These are phyloP conservation scores for Oryctes rhinoceros DNA, from an alignment of 1,140 invertebrate genomes.

Conservation along the genomic window DNA sequence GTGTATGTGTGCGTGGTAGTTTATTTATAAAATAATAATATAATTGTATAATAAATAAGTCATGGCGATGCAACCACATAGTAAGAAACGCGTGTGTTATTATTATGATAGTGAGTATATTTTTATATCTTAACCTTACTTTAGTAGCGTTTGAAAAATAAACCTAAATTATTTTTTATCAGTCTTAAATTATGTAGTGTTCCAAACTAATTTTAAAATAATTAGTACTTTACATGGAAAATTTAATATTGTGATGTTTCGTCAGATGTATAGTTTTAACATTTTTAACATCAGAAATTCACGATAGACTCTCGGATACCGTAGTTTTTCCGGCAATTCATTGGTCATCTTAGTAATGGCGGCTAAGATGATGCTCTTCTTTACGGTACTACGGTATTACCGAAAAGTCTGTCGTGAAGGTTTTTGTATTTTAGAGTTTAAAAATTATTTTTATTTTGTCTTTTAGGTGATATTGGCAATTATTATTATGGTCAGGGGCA, in stretches of 20 bases:
- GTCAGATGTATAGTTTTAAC: slow-evolving; percentile 53
- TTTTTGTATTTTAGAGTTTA: slow-evolving; percentile 41
- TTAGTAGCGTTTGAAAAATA: background rate
- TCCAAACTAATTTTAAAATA: background rate
- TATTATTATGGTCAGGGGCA: slow-evolving; percentile 99
- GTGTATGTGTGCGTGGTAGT: slow-evolving; percentile 31
- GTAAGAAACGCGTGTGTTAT: slow-evolving; percentile 95
- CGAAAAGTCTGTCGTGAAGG: slow-evolving; percentile 47
- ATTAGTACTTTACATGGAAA: too few species aligned
- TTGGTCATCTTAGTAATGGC: slow-evolving; percentile 53
- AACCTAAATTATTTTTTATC: background rate
- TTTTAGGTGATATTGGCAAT: slow-evolving; percentile 95
- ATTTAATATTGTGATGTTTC: slow-evolving; percentile 30
- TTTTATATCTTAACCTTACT: slow-evolving; percentile 39
- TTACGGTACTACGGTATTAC: slow-evolving; percentile 48
- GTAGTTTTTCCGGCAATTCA: slow-evolving; percentile 53
- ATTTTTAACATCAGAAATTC: slow-evolving; percentile 51
- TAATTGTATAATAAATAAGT: slow-evolving; percentile 27
- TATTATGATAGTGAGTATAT: slow-evolving; percentile 97
- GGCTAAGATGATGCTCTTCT: slow-evolving; percentile 54
- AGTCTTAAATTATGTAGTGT: background rate
- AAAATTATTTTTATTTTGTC: slow-evolving; percentile 39
- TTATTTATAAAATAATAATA: slow-evolving; percentile 25
- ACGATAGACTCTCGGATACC: slow-evolving; percentile 54
- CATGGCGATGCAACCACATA: slow-evolving; percentile 81